Evolutionary conservation across 2,888 invertebrate genomes (phyloP).

Genomic region (Caenorhabditis drosophilae): DNA sequence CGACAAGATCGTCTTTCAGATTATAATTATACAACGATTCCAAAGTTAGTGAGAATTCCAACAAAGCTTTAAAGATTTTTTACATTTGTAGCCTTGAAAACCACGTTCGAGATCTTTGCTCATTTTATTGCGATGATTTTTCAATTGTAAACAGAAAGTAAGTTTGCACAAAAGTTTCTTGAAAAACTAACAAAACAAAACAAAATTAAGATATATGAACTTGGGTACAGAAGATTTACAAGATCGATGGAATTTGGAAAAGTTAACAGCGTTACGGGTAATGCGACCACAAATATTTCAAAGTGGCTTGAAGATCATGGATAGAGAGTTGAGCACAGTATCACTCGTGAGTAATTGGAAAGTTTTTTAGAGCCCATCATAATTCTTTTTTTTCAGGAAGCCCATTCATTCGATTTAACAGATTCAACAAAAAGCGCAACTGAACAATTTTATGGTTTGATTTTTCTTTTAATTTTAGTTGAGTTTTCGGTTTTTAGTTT

Average conservation of each 20-base stretch:
- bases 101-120: slow-evolving; percentile 31
- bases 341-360: slow-evolving; percentile 22
- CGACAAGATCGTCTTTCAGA: slow-evolving; percentile 27
- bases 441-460: slow-evolving; percentile 26
- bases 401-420: slow-evolving; percentile 3
- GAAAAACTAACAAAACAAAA: neutral
- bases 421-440: slow-evolving; percentile 20
- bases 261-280: slow-evolving; percentile 21
- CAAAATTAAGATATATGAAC: slow-evolving; percentile 20
- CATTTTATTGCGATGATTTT: slow-evolving; percentile 36
- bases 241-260: slow-evolving; percentile 37
- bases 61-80: neutral
- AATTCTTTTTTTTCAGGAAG: no score
- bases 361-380: no score
- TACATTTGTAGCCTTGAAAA: slow-evolving; percentile 29
- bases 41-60: slow-evolving; percentile 11
- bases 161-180: slow-evolving; percentile 8
- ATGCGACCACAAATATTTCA: slow-evolving; percentile 31
- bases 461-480: neutral
- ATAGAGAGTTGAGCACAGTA: slow-evolving; percentile 27
- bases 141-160: slow-evolving; percentile 34
- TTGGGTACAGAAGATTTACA: slow-evolving; percentile 28
- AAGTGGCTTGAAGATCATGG: slow-evolving; percentile 27
- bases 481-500: slow-evolving; percentile 9
- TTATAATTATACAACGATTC: slow-evolving; percentile 29